Evolutionary conservation across 2,888 invertebrate genomes (phyloP), one percentile per base, ranked within the genome.

Genomic region (Mylabris sibirica): DNA sequence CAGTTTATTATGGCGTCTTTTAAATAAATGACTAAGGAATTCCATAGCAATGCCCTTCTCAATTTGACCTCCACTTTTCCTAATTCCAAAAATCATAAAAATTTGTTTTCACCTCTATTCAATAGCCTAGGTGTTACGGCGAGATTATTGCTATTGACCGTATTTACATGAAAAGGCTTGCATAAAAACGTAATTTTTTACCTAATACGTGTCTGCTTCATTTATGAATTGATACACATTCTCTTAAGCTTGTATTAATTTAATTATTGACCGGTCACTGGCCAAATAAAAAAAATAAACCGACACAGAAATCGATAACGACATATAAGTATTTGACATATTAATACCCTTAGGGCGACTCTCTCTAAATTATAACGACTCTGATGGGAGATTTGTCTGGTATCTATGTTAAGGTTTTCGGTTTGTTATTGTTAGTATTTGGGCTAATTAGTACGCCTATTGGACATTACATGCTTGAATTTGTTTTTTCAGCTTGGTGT

Each of bases 391-490:
- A 20, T 57, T 22, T 57, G 44, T 12, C 8, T 34, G 30, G 35
- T 35, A 6, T 35, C 11, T 41, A 11, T 53, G 53, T 53, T 57
- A 57, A 57, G 12, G 24, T 57, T 57, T 57, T 57, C 57, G 57
- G 22, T 57, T 24, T 12, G 49, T 49, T 49, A 49, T 24, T 57
- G 24, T 57, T 49, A 49, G 11, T 14, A 14, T 24, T 12, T 14
- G 9, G 12, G 3, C 14, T 57, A 57, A 57, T 57, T 57, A 22
- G 57, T 12, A 5, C 8, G 49, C 49, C 49, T 49, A n/a, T 49
- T 49, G 11, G 49, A 20, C 14, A 57, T 57, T 24, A 53, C n/a
- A n/a, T n/a, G n/a, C n/a, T n/a, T n/a, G n/a, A n/a, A n/a, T n/a
- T n/a, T n/a, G n/a, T n/a, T n/a, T n/a, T n/a, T n/a, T n/a, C n/a